phyloP scores from a whole-genome alignment of 1,140 invertebrate genomes.

The Oncopodura yosiiana region DNA sequence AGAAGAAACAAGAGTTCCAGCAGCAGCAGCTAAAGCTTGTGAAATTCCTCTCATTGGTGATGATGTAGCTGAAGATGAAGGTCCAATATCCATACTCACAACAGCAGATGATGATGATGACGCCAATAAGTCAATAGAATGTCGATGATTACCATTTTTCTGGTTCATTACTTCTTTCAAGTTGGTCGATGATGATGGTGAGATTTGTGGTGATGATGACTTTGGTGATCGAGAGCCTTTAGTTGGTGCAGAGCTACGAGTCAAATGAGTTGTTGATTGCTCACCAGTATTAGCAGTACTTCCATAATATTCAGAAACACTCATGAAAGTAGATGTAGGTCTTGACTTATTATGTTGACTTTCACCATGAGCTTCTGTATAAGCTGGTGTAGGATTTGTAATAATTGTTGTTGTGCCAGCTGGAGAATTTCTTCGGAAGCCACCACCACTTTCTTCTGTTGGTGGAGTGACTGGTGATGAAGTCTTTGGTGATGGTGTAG shows the following conservation, averaged over 20 bases:
- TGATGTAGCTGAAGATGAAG: neutral
- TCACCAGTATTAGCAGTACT: conserved; percentile 1
- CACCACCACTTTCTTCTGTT: conserved; percentile 23
- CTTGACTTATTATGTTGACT: neutral
- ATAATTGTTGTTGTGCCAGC: neutral
- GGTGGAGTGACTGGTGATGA: conserved; percentile 25
- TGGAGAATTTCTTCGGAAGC: neutral
- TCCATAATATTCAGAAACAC: conserved; percentile 12
- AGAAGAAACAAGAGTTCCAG: too few species aligned
- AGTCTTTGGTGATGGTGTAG: conserved; percentile 21
- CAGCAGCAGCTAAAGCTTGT: conserved; percentile 51
- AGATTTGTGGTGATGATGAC: conserved; percentile 26
- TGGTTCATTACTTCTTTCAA: conserved; percentile 25
- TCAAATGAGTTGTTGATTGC: conserved; percentile 3
- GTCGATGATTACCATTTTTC: conserved; percentile 23
- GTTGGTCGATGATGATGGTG: conserved; percentile 18
- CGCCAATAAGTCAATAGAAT: neutral
- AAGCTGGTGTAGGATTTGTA: conserved; percentile 5
- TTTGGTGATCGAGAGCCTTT: conserved; percentile 12
- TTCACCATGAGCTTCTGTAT: conserved; percentile 23
- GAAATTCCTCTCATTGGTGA: conserved; percentile 26
- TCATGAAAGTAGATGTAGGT: neutral
- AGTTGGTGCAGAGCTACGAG: neutral
- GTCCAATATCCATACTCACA: conserved; percentile 2
- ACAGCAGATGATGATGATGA: too few species aligned